Evolutionary conservation across 2,888 invertebrate genomes (phyloP).

Genomic region (Falcaria lacertinaria): DNA sequence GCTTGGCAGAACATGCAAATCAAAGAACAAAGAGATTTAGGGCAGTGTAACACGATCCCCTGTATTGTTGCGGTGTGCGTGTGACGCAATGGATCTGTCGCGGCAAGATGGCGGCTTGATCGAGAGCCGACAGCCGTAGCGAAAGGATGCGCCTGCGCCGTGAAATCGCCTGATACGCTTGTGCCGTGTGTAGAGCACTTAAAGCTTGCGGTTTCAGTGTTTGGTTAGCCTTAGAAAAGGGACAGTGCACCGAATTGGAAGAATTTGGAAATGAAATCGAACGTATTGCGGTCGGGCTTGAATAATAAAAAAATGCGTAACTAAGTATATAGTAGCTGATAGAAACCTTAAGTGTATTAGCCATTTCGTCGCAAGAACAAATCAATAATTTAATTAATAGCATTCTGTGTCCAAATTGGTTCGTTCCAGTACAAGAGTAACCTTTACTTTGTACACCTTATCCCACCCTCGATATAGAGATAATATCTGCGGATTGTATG

Average conservation of each 20-base stretch:
- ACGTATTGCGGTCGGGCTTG: neutral
- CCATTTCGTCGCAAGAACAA: neutral
- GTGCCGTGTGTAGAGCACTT: slow-evolving; percentile 14
- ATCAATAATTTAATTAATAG: neutral
- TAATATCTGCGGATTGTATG: slow-evolving; percentile 15
- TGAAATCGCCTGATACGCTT: slow-evolving; percentile 68
- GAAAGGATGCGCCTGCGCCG: slow-evolving; percentile 73
- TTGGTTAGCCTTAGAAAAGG: neutral
- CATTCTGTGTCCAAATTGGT: neutral
- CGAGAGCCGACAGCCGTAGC: slow-evolving; percentile 66
- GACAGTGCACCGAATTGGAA: neutral
- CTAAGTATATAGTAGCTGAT: neutral
- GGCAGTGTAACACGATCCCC: slow-evolving; percentile 73
- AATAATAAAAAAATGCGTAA: neutral
- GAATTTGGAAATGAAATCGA: neutral
- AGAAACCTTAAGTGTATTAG: too few species aligned
- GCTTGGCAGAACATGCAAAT: slow-evolving; percentile 45
- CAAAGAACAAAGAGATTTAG: slow-evolving; percentile 66
- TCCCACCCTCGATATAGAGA: slow-evolving; percentile 14
- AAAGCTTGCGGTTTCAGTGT: neutral
- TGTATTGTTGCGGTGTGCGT: slow-evolving; percentile 45
- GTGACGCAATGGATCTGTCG: slow-evolving; percentile 69
- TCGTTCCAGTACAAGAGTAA: slow-evolving; percentile 16
- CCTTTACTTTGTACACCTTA: slow-evolving; percentile 24
- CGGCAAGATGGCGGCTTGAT: slow-evolving; percentile 57